phyloP scores from a whole-genome alignment of 2,113 vertebrate species.

The Entomyzon cyanotis region DNA sequence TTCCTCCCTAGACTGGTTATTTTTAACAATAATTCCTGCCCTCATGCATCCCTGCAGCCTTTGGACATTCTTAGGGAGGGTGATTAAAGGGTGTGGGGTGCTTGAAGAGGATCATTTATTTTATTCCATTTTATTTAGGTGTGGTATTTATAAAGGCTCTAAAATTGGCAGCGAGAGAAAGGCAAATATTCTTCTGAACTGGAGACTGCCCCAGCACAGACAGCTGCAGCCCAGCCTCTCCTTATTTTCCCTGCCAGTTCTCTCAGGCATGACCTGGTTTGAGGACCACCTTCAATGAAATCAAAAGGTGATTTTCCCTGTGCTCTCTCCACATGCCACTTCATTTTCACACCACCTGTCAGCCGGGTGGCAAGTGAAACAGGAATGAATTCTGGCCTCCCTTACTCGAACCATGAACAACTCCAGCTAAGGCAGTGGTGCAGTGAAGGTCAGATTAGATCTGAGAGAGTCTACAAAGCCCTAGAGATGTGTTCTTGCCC shows the following conservation, averaged over 20 bases:
- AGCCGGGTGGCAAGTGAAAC: not conserved
- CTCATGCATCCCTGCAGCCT: not conserved
- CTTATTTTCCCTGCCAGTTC: slow-evolving; percentile 35
- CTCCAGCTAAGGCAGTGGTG: not conserved
- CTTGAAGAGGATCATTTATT: slow-evolving; percentile 23
- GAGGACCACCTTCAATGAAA: slow-evolving; percentile 63
- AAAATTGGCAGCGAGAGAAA: slow-evolving; percentile 22
- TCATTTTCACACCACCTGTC: not conserved
- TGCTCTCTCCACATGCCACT: not conserved
- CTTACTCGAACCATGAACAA: not conserved
- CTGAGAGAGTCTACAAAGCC: not conserved
- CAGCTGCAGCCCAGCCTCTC: slow-evolving; percentile 56
- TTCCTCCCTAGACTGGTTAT: not conserved
- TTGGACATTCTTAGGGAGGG: not conserved
- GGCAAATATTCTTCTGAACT: slow-evolving; percentile 38
- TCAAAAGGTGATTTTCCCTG: slow-evolving; percentile 43
- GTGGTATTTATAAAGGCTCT: slow-evolving; percentile 52
- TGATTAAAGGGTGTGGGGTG: not conserved
- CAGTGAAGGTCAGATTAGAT: not conserved
- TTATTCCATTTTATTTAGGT: slow-evolving; percentile 64
- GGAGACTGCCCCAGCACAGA: slow-evolving; percentile 4
- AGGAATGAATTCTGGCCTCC: slow-evolving; percentile 9
- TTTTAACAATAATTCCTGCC: not conserved
- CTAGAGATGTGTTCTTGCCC: not conserved
- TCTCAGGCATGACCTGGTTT: slow-evolving; percentile 54